Percentiles rank a stretch among this genome's conserved stretches.
phyloP scores from a whole-genome alignment of 2,113 vertebrate species.

The Todiramphus saurophagus region DNA sequence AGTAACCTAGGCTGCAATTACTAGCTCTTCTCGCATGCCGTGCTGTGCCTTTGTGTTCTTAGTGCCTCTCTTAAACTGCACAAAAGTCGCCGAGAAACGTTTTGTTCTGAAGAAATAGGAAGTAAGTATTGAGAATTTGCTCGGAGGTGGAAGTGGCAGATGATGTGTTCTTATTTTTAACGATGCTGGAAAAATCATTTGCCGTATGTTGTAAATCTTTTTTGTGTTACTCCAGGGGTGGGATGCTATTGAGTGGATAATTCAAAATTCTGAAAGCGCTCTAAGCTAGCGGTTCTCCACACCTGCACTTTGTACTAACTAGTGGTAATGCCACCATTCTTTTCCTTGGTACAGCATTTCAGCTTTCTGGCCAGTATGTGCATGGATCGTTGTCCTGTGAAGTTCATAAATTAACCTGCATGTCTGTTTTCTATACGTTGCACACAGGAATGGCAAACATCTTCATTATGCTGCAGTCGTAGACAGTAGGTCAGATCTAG shows the following conservation, averaged over 20 bases:
- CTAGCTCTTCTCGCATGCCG: background rate
- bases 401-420: background rate
- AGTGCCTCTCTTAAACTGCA: background rate
- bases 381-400: constrained; percentile 31
- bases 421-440: constrained; percentile 1
- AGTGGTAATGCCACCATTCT: constrained; percentile 74
- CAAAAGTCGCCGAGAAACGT: background rate
- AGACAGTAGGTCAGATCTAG: background rate
- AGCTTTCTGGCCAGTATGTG: constrained; percentile 36
- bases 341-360: constrained; percentile 48
- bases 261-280: constrained; percentile 90
- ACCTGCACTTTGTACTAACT: constrained; percentile 75
- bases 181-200: background rate
- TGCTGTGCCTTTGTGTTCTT: background rate
- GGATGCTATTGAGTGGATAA: constrained; percentile 99
- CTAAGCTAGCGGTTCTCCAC: constrained; percentile 82
- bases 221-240: constrained; percentile 89
- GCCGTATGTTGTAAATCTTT: constrained; percentile 57
- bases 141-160: background rate
- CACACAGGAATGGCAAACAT: constrained; percentile 48
- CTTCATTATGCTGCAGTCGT: background rate
- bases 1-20: background rate
- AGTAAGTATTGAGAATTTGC: background rate
- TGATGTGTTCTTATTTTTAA: background rate
- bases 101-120: background rate